Conservation (phyloP, 1,140 invertebrate genomes). For the Drosophila cardini region DNA sequence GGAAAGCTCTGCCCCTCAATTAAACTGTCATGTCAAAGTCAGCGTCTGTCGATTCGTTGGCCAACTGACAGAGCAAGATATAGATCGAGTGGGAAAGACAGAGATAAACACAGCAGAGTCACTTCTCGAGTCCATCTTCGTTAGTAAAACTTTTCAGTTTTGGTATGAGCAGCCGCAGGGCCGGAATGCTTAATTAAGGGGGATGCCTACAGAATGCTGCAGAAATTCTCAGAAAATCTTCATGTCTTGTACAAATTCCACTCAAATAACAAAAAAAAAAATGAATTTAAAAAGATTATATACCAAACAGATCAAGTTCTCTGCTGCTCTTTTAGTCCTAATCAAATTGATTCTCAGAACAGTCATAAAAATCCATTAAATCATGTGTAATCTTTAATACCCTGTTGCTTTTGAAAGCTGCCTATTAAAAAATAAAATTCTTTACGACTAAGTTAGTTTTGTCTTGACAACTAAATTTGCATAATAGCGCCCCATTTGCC, state of each 20-base stretch:
- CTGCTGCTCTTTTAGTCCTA: no score
- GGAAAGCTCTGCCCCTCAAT: constrained; percentile 59
- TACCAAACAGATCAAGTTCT: no score
- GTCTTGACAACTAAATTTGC: neutral
- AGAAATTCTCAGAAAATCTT: constrained; percentile 4
- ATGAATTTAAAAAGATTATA: no score
- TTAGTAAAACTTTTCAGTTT: constrained; percentile 24
- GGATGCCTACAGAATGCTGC: no score
- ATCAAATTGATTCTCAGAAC: neutral
- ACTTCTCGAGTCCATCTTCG: constrained; percentile 32
- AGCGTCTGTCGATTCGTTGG: constrained; percentile 56
- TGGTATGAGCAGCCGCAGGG: constrained; percentile 14
- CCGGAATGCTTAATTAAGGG: constrained; percentile 12
- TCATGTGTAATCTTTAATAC: neutral
- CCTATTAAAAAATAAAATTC: no score
- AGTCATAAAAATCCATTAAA: no score
- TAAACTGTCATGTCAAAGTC: constrained; percentile 81
- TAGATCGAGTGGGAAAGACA: neutral
- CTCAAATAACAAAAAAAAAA: no score
- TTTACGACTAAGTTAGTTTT: no score
- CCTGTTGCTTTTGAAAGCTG: no score
- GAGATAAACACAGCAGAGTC: neutral
- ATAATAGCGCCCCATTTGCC: neutral
- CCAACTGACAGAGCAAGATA: neutral
- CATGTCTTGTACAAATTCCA: neutral